These are phyloP conservation scores for Trematomus loennbergii DNA, from an alignment of 2,113 vertebrate species.

Conservation along the genomic window DNA sequence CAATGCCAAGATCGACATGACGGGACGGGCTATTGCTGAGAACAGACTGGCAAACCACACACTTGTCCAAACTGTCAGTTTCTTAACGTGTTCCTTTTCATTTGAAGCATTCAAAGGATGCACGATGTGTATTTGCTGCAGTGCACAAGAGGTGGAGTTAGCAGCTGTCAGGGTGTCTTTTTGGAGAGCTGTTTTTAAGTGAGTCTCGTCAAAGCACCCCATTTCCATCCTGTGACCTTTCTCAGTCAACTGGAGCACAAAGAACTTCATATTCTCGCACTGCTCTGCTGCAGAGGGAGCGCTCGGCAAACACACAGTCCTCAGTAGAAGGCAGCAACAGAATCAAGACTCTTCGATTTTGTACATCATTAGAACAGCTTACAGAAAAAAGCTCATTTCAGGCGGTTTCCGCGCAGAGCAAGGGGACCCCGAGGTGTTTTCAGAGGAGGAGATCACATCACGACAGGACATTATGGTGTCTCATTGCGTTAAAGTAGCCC, in stretches of 20 bases:
- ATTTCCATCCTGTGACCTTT: slow-evolving; percentile 66
- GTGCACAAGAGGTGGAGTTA: background rate
- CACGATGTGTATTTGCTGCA: background rate
- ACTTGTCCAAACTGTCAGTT: slow-evolving; percentile 27
- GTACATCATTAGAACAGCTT: slow-evolving; percentile 14
- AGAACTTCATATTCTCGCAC: slow-evolving; percentile 46
- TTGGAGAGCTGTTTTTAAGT: slow-evolving; percentile 12
- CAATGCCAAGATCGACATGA: slow-evolving; percentile 54
- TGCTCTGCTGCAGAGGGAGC: slow-evolving; percentile 39
- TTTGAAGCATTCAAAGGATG: slow-evolving; percentile 7
- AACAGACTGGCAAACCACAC: slow-evolving; percentile 52
- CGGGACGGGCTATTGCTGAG: slow-evolving; percentile 37
- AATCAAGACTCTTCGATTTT: slow-evolving; percentile 36
- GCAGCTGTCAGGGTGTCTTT: slow-evolving; percentile 16
- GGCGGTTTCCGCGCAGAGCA: background rate
- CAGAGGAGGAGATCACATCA: slow-evolving; percentile 25
- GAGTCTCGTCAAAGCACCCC: slow-evolving; percentile 35
- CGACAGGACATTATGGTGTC: slow-evolving; percentile 50
- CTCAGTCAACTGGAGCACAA: slow-evolving; percentile 52
- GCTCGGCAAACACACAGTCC: slow-evolving; percentile 27
- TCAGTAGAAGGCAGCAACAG: background rate
- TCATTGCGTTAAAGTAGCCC: slow-evolving; percentile 49
- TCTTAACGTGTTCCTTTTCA: slow-evolving; percentile 8
- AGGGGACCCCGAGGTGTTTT: slow-evolving; percentile 15
- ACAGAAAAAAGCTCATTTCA: slow-evolving; percentile 1